A percentile compares a stretch with the other conserved stretches of the same genome.
These are phyloP conservation scores for Drosophila buzzatii DNA, from an alignment of 2,888 invertebrate species.

Conservation along the genomic window DNA sequence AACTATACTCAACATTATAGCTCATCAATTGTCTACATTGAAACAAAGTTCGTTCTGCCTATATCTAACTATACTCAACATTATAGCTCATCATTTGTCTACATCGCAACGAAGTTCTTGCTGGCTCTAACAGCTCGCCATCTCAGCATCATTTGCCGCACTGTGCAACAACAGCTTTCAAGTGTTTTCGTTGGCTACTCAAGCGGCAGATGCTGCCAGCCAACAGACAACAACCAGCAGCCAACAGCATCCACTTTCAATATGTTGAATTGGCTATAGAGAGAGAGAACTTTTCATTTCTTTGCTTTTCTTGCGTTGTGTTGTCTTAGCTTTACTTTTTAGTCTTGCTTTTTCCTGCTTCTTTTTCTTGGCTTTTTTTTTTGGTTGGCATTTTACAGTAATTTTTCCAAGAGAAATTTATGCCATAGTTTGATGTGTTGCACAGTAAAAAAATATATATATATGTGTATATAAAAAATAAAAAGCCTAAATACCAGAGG, in stretches of 20 bases:
- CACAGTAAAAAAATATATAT: not conserved
- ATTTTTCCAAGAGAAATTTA: constrained; percentile 48
- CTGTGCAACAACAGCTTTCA: constrained; percentile 30
- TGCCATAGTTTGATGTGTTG: constrained; percentile 55
- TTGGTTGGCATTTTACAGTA: constrained; percentile 54
- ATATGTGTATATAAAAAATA: constrained; percentile 14
- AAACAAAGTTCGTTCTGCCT: not conserved
- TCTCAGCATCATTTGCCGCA: not conserved
- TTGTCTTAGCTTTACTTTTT: constrained; percentile 26
- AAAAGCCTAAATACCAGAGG: constrained; percentile 58
- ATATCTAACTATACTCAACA: not conserved
- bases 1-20: not conserved
- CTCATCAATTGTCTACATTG: not conserved
- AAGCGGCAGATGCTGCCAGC: constrained; percentile 48
- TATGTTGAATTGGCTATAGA: constrained; percentile 4
- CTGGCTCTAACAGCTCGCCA: fast-evolving
- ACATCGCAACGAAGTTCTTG: not conserved
- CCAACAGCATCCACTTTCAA: constrained; percentile 41
- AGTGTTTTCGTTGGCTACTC: constrained; percentile 30
- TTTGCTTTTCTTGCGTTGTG: constrained; percentile 33
- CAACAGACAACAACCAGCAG: not conserved
- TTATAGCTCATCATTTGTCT: not conserved
- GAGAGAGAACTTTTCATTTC: constrained; percentile 72
- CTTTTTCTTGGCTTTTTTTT: constrained; percentile 30
- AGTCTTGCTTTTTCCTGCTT: constrained; percentile 28